Percentiles rank a stretch among this genome's conserved stretches.
These are phyloP conservation scores for Nomia melanderi DNA, from an alignment of 1,140 invertebrate genomes.

Conservation along the genomic window DNA sequence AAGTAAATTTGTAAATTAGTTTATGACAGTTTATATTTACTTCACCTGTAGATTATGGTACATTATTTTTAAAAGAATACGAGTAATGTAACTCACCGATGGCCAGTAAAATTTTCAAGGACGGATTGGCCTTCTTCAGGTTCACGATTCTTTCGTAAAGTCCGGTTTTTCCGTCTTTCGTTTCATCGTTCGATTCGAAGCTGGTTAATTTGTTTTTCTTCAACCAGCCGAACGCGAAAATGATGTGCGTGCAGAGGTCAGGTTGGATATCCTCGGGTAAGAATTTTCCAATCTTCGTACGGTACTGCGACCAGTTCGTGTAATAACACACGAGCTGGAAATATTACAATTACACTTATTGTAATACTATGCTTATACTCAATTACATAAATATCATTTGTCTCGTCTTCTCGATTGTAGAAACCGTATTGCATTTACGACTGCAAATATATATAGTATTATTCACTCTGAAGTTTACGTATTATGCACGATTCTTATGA, in stretches of 20 bases:
- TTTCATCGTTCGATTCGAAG: slow-evolving; percentile 96
- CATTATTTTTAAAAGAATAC: too few relatives aligned
- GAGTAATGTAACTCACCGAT: slow-evolving; percentile 86
- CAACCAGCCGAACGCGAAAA: slow-evolving; percentile 98
- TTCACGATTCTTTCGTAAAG: slow-evolving; percentile 92
- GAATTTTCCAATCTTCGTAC: slow-evolving; percentile 96
- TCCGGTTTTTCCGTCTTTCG: slow-evolving; percentile 94
- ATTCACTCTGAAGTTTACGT: too few relatives aligned
- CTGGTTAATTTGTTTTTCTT: slow-evolving; percentile 96
- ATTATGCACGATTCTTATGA: too few relatives aligned
- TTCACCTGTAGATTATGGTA: background rate
- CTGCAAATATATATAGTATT: too few relatives aligned
- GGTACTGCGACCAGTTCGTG: slow-evolving; percentile 98
- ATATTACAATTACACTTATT: background rate
- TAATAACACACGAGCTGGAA: slow-evolving; percentile 94
- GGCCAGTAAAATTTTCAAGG: slow-evolving; percentile 93
- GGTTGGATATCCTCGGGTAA: slow-evolving; percentile 96
- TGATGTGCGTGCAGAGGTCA: slow-evolving; percentile 96
- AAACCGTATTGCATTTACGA: too few relatives aligned
- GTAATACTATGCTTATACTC: background rate
- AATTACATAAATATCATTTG: too few relatives aligned
- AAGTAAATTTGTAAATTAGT: too few relatives aligned
- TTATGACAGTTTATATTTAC: too few relatives aligned
- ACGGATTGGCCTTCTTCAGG: slow-evolving; percentile 93
- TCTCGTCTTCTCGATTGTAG: too few relatives aligned